These are phyloP conservation scores for Tenthredo mesomela DNA, from an alignment of 2,888 invertebrate species.

Conservation along the genomic window DNA sequence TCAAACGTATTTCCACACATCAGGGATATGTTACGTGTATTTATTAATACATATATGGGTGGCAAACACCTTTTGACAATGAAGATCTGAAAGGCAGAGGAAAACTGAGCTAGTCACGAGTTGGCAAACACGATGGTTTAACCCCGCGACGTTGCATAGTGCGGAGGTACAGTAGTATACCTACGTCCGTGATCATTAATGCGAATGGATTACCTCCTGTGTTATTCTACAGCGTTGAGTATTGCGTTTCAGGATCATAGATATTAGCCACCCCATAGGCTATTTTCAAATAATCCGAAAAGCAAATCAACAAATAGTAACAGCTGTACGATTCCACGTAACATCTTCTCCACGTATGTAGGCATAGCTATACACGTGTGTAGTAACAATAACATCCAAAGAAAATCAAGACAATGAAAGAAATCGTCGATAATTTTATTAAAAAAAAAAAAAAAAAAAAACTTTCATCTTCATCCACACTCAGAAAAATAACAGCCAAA, in stretches of 20 bases:
- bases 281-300: constrained; percentile 74
- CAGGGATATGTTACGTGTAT: neutral
- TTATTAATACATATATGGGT: neutral
- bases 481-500: too few species aligned
- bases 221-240: constrained; percentile 58
- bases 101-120: neutral
- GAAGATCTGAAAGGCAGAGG: neutral
- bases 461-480: neutral
- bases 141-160: neutral
- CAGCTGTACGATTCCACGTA: constrained; percentile 67
- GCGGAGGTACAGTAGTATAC: neutral
- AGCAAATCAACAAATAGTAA: constrained; percentile 75
- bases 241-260: constrained; percentile 69
- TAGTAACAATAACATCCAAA: neutral
- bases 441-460: too few species aligned
- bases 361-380: neutral
- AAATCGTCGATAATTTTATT: too few species aligned
- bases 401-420: neutral
- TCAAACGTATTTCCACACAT: neutral
- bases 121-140: constrained; percentile 19
- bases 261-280: constrained; percentile 63
- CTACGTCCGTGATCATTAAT: constrained; percentile 69
- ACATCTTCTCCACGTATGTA: neutral
- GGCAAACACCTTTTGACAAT: constrained; percentile 30
- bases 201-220: constrained; percentile 65